Evolutionary conservation across 2,888 invertebrate genomes (phyloP).

Genomic region (Brachyptera putata): DNA sequence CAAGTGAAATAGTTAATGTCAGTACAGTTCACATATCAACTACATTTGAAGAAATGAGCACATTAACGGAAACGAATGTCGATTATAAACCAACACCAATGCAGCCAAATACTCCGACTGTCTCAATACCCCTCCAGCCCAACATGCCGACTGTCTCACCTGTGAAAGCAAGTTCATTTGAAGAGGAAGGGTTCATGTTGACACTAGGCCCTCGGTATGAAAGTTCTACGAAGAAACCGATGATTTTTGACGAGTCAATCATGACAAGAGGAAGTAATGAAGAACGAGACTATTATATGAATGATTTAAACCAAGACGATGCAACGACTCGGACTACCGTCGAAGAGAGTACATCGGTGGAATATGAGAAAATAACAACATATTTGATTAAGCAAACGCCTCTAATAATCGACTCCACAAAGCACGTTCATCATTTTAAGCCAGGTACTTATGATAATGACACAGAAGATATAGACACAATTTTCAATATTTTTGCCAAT

Average conservation of each 20-base stretch:
- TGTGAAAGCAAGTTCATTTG: not conserved
- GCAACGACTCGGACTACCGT: no score
- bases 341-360: not conserved
- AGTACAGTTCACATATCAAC: not conserved
- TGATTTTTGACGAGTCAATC: not conserved
- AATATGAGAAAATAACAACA: not conserved
- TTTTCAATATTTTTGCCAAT: conserved; percentile 33
- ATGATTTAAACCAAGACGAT: not conserved
- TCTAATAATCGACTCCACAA: not conserved
- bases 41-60: not conserved
- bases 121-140: no score
- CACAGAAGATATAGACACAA: conserved; percentile 31
- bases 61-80: no score
- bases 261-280: not conserved
- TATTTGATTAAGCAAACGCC: not conserved
- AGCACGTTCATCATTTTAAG: conserved; percentile 32
- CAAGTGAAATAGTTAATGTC: no score
- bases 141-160: no score
- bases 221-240: not conserved
- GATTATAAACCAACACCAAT: no score
- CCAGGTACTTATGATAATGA: conserved; percentile 35
- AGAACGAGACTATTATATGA: not conserved
- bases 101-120: no score
- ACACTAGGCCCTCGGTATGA: not conserved
- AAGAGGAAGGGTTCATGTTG: not conserved